phyloP scores from a whole-genome alignment of 1,140 invertebrate species.

The Delia radicum region DNA sequence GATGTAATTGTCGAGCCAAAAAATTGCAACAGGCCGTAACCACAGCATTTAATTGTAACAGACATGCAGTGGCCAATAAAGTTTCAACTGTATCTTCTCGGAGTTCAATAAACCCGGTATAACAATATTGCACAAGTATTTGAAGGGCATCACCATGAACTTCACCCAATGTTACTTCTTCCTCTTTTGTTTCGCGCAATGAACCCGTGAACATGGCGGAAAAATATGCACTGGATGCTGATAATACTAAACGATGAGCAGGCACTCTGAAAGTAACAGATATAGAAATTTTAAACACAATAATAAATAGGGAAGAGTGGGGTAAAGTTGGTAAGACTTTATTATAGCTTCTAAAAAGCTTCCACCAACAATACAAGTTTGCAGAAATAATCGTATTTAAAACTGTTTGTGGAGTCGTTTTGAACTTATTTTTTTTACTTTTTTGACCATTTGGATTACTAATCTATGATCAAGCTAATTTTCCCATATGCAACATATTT shows the following conservation, averaged over 20 bases:
- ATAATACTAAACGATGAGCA: conserved; percentile 74
- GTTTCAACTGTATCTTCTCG: conserved; percentile 83
- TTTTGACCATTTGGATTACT: too few species aligned
- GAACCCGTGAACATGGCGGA: conserved; percentile 92
- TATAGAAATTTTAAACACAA: background rate
- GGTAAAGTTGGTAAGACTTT: background rate
- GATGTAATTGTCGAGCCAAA: conserved; percentile 87
- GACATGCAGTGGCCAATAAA: conserved; percentile 80
- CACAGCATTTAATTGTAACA: conserved; percentile 84
- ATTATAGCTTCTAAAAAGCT: too few species aligned
- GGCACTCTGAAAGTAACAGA: conserved; percentile 55
- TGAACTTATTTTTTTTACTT: too few species aligned
- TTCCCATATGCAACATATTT: too few species aligned
- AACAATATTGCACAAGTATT: conserved; percentile 85
- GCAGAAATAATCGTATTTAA: too few species aligned
- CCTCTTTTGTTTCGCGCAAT: conserved; percentile 78
- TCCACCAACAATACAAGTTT: too few species aligned
- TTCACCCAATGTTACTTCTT: conserved; percentile 79
- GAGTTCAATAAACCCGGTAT: conserved; percentile 74
- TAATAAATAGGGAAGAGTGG: background rate
- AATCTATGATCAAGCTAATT: too few species aligned
- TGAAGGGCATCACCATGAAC: conserved; percentile 83
- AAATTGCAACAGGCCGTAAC: conserved; percentile 88
- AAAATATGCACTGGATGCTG: conserved; percentile 92
- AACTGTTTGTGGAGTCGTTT: too few species aligned